Evolutionary conservation across 2,888 invertebrate species (phyloP).

Genomic region (Nematopogon swammerdamellus): DNA sequence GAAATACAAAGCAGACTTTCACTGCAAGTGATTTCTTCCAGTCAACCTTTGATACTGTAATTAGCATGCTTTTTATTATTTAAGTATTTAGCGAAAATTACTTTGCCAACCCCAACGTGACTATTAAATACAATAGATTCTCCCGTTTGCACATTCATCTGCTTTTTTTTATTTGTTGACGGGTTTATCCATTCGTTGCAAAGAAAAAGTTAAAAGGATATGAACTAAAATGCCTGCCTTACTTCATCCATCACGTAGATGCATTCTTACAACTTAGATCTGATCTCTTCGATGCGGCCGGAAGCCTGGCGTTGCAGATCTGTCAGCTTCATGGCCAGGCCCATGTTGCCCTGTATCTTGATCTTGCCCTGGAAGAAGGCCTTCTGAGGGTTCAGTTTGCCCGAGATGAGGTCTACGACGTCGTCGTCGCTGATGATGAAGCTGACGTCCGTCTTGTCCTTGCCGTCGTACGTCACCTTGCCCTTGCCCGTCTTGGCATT

Average conservation of each 20-base stretch:
- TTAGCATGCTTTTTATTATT: no score
- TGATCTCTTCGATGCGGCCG: slow-evolving; percentile 68
- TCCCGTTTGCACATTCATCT: no score
- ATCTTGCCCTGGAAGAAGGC: slow-evolving; percentile 96
- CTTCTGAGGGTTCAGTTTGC: slow-evolving; percentile 92
- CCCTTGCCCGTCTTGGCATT: slow-evolving; percentile 90
- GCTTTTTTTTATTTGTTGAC: no score
- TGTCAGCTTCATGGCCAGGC: slow-evolving; percentile 89
- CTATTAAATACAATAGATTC: no score
- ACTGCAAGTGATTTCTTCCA: no score
- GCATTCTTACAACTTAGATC: slow-evolving; percentile 70
- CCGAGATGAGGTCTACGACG: slow-evolving; percentile 82
- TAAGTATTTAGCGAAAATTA: no score
- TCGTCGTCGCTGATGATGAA: slow-evolving; percentile 88
- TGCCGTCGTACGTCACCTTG: slow-evolving; percentile 76
- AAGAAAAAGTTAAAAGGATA: no score
- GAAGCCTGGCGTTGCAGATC: slow-evolving; percentile 76
- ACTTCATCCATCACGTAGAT: no score
- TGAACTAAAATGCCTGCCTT: no score
- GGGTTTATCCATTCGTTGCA: no score
- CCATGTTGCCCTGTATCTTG: slow-evolving; percentile 96
- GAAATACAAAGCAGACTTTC: no score
- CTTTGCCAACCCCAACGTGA: slow-evolving; percentile 13
- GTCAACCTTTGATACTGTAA: no score
- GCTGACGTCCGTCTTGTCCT: slow-evolving; percentile 84